Conservation (phyloP, 1,140 invertebrate species). For the Zaprionus inermis region DNA sequence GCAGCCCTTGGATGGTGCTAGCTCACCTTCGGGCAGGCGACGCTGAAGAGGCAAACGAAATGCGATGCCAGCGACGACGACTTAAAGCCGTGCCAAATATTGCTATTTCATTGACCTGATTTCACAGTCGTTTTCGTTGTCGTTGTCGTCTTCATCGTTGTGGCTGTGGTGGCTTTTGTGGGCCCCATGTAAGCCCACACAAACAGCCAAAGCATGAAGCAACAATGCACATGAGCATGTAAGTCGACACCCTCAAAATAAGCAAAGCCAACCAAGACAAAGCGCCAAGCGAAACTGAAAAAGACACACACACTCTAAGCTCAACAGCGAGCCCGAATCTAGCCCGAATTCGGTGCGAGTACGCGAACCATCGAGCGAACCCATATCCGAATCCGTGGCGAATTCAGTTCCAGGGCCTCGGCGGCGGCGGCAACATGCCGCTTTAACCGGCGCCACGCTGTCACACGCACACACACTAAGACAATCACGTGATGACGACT, state of each 20-base stretch:
- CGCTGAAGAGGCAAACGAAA: constrained; percentile 49
- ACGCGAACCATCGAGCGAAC: constrained; percentile 8
- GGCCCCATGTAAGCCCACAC: constrained; percentile 57
- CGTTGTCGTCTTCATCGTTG: constrained; percentile 42
- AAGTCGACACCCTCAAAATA: constrained; percentile 58
- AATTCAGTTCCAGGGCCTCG: constrained; percentile 34
- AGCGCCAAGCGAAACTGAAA: constrained; percentile 23
- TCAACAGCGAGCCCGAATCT: constrained; percentile 2
- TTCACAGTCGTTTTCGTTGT: constrained; percentile 33
- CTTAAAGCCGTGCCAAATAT: constrained; percentile 74
- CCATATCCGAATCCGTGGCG: constrained; percentile 20
- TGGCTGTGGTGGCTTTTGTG: constrained; percentile 34
- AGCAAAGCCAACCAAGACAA: constrained; percentile 9
- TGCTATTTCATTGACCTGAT: constrained; percentile 82
- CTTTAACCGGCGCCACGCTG: constrained; percentile 79
- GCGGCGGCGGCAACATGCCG: constrained; percentile 61
- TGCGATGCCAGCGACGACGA: constrained; percentile 61
- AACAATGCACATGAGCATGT: constrained; percentile 70
- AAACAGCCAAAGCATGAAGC: constrained; percentile 60
- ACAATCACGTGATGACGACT: constrained; percentile 67
- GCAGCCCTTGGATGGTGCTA: constrained; percentile 12
- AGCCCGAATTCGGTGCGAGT: background rate
- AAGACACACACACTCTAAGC: constrained; percentile 7
- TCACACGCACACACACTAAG: constrained; percentile 41
- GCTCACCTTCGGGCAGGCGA: constrained; percentile 50